phyloP scores from a whole-genome alignment of 2,797 vertebrate species.

The Mus caroli region DNA sequence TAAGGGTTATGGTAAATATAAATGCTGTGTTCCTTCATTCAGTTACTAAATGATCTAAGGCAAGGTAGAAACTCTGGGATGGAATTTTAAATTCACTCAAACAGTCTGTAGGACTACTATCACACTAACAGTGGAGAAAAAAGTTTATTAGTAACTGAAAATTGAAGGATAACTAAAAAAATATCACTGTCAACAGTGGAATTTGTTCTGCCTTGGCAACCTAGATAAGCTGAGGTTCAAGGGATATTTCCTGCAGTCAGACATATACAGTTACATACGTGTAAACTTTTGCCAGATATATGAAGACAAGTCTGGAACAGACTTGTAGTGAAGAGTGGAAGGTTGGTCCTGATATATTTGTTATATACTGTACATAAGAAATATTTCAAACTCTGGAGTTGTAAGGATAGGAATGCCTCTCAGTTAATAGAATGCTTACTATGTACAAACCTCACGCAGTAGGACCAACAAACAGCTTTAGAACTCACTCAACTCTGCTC shows the following conservation, averaged over 20 bases:
- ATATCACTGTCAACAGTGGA: not conserved
- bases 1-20: not conserved
- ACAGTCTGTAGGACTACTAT: not conserved
- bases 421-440: not conserved
- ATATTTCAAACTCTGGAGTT: conserved; percentile 1
- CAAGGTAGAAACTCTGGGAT: not conserved
- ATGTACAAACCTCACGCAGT: not conserved
- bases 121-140: not conserved
- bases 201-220: not conserved
- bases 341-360: not conserved
- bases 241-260: not conserved
- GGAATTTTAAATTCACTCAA: not conserved
- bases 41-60: not conserved
- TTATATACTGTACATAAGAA: not conserved
- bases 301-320: not conserved
- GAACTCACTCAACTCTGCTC: not conserved
- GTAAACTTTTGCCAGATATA: not conserved
- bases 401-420: not conserved
- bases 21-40: not conserved
- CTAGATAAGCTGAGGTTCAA: not conserved
- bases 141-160: not conserved
- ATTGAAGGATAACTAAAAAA: not conserved
- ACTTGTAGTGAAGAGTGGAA: not conserved
- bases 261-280: not conserved
- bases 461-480: not conserved